phyloP scores from a whole-genome alignment of 2,797 vertebrate genomes.

The Ctenosaura bakeri region DNA sequence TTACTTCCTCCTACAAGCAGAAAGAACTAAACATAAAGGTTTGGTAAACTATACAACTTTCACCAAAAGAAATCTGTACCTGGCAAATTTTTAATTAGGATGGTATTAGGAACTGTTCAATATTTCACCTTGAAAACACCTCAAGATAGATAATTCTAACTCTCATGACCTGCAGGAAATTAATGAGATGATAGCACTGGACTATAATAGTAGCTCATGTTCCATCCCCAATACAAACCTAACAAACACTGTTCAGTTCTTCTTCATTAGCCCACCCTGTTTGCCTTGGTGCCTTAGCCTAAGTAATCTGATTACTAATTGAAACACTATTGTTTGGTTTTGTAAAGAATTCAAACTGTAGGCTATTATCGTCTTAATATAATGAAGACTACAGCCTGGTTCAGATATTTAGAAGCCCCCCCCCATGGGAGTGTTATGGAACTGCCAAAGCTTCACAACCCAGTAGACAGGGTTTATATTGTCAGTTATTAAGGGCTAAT shows the following conservation, averaged over 20 bases:
- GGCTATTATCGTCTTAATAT: constrained; percentile 20
- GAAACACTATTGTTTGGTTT: constrained; percentile 9
- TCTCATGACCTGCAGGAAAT: constrained; percentile 19
- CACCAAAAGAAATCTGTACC: constrained; percentile 38
- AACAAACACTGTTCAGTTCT: constrained; percentile 34
- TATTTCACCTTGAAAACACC: not conserved
- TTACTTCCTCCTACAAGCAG: constrained; percentile 37
- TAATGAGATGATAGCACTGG: constrained; percentile 13
- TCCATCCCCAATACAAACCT: constrained; percentile 4
- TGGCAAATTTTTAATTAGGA: constrained; percentile 2
- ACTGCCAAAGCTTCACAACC: not conserved
- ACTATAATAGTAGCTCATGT: constrained; percentile 37
- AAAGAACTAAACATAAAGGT: constrained; percentile 29
- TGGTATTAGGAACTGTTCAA: constrained; percentile 44
- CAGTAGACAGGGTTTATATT: not conserved
- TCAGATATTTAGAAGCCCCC: not conserved
- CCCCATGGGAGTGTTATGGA: not conserved
- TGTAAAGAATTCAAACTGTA: constrained; percentile 32
- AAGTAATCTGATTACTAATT: constrained; percentile 40
- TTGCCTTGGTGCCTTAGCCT: constrained; percentile 26
- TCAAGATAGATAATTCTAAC: not conserved
- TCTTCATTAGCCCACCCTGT: constrained; percentile 11
- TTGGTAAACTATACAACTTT: constrained; percentile 17
- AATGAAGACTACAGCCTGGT: not conserved
- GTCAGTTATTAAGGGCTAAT: not conserved